A percentile compares a stretch with the other conserved stretches of the same genome.
phyloP scores from a whole-genome alignment of 30 jellyfish, hydroid and myxozoan species.

The Aurelia sp. region DNA sequence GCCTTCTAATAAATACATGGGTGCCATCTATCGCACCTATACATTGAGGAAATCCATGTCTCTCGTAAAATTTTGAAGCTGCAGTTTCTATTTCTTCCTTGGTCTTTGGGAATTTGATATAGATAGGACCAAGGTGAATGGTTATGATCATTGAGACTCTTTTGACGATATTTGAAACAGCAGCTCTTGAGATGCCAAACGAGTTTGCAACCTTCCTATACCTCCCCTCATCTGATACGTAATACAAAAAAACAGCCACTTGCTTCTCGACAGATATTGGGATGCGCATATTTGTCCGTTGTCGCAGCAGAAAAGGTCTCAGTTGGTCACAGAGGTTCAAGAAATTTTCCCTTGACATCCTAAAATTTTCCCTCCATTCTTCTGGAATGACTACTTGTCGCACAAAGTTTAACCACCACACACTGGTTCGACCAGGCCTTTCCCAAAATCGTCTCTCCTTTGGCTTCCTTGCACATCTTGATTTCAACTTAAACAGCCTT shows the following conservation, averaged over 20 bases:
- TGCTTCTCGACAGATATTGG: slow-evolving; percentile 32
- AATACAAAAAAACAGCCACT: slow-evolving; percentile 62
- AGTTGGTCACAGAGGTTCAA: slow-evolving; percentile 2
- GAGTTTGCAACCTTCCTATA: slow-evolving; percentile 57
- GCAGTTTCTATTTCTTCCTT: slow-evolving; percentile 9
- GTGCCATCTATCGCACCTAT: slow-evolving; percentile 74
- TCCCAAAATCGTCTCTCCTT: slow-evolving; percentile 17
- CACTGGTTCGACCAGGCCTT: slow-evolving; percentile 25
- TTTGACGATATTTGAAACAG: slow-evolving; percentile 55
- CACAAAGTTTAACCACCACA: slow-evolving; percentile 48
- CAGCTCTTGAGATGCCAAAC: slow-evolving; percentile 66
- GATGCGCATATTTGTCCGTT: slow-evolving; percentile 18
- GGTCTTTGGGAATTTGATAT: slow-evolving; percentile 49
- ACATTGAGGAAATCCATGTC: slow-evolving; percentile 76
- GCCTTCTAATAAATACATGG: slow-evolving; percentile 41
- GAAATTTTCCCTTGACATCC: slow-evolving; percentile 35
- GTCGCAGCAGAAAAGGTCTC: slow-evolving; percentile 47
- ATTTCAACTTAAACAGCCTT: not conserved
- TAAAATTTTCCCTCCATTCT: slow-evolving; percentile 58
- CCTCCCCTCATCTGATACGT: slow-evolving; percentile 64
- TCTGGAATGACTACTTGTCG: slow-evolving; percentile 22
- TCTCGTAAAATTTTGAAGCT: slow-evolving; percentile 18
- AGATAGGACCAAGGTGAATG: slow-evolving; percentile 41
- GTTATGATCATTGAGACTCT: slow-evolving; percentile 39
- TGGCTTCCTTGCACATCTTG: not conserved